These are phyloP conservation scores for Siphamia tubifer DNA, from an alignment of 2,113 vertebrate species.

Conservation along the genomic window DNA sequence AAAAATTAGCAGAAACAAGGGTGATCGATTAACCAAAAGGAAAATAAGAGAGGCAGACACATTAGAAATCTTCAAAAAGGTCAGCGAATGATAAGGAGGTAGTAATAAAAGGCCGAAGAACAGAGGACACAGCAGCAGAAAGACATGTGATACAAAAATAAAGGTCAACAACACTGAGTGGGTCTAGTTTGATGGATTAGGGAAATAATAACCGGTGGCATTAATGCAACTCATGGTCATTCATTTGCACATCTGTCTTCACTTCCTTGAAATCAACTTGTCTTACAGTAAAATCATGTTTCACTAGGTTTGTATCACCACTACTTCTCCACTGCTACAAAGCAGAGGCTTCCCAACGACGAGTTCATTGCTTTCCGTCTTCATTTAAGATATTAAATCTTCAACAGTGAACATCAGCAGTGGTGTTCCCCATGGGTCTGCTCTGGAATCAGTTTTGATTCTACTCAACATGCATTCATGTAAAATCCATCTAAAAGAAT, in stretches of 20 bases:
- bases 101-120: constrained; percentile 35
- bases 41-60: constrained; percentile 21
- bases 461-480: too few relatives aligned
- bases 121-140: constrained; percentile 6
- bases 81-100: constrained; percentile 39
- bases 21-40: constrained; percentile 41
- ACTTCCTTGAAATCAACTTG: constrained; percentile 16
- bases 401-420: too few relatives aligned
- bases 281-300: background rate
- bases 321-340: background rate
- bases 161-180: constrained; percentile 60
- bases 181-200: constrained; percentile 46
- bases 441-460: too few relatives aligned
- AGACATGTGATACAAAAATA: constrained; percentile 52
- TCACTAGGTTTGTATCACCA: background rate
- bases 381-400: too few relatives aligned
- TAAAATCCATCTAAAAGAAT: too few relatives aligned
- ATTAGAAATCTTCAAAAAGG: constrained; percentile 41
- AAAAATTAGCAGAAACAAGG: background rate
- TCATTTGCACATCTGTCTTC: constrained; percentile 25
- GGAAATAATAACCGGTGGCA: constrained; percentile 30
- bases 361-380: background rate
- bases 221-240: constrained; percentile 25
- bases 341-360: background rate
- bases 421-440: too few relatives aligned